phyloP scores from a whole-genome alignment of 2,888 invertebrate species.

The Leptinotarsa juncta region DNA sequence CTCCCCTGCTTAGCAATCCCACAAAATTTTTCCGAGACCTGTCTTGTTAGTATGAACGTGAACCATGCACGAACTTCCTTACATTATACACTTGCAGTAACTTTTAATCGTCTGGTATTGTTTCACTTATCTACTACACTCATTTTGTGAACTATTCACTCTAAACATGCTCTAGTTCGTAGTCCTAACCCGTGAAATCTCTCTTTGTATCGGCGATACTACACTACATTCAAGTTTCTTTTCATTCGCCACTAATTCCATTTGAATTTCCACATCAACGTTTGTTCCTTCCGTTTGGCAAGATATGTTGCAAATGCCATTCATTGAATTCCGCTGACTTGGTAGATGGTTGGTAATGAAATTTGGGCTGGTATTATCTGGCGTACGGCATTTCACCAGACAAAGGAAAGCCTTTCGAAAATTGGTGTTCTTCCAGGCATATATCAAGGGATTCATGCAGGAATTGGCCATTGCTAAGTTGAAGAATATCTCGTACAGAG shows the following conservation, averaged over 20 bases:
- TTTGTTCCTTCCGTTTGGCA: conserved; percentile 35
- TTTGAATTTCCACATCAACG: conserved; percentile 43
- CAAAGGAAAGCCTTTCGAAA: conserved; percentile 80
- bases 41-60: not conserved
- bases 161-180: not conserved
- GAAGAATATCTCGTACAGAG: conserved; percentile 62
- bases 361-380: conserved; percentile 65
- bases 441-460: conserved; percentile 84
- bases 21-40: too few species aligned
- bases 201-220: conserved; percentile 11
- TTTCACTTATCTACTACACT: not conserved
- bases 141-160: not conserved
- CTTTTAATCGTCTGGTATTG: not conserved
- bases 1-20: too few species aligned
- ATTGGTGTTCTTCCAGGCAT: conserved; percentile 86
- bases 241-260: conserved; percentile 36
- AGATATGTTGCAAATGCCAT: conserved; percentile 65
- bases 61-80: not conserved
- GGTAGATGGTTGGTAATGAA: conserved; percentile 69
- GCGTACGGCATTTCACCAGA: conserved; percentile 75
- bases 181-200: conserved; percentile 7
- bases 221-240: not conserved
- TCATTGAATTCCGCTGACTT: conserved; percentile 67
- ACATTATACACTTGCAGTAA: not conserved
- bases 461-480: conserved; percentile 83